phyloP scores from a whole-genome alignment of 2,113 vertebrate species.

The Mustelus asterias region DNA sequence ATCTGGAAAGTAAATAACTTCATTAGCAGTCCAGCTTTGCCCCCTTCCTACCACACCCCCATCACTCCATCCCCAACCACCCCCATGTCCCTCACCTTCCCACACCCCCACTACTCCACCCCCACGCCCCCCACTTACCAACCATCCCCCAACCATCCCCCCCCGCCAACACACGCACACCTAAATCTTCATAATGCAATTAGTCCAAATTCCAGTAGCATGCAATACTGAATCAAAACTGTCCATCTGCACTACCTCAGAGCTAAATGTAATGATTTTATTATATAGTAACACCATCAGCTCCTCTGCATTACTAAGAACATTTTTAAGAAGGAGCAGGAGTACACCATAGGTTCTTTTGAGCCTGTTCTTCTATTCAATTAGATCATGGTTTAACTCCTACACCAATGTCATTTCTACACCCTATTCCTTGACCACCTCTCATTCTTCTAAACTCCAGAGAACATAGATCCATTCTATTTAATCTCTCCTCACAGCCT shows the following conservation, averaged over 20 bases:
- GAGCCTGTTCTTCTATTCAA: too few species aligned
- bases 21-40: background rate
- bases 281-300: background rate
- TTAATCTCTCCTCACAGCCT: background rate
- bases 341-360: too few species aligned
- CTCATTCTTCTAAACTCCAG: background rate
- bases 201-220: background rate
- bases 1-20: background rate
- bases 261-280: background rate
- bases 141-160: too few species aligned
- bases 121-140: too few species aligned
- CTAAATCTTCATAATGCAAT: background rate
- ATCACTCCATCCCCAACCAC: too few species aligned
- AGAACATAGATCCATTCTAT: background rate
- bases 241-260: background rate
- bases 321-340: too few species aligned
- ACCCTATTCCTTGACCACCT: background rate
- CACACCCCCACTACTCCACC: too few species aligned
- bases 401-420: too few species aligned
- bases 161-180: too few species aligned
- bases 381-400: too few species aligned
- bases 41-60: too few species aligned
- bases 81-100: too few species aligned
- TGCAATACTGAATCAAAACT: background rate
- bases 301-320: background rate